Evolutionary conservation across 2,113 vertebrate genomes (phyloP).

Genomic region (Upupa epops): DNA sequence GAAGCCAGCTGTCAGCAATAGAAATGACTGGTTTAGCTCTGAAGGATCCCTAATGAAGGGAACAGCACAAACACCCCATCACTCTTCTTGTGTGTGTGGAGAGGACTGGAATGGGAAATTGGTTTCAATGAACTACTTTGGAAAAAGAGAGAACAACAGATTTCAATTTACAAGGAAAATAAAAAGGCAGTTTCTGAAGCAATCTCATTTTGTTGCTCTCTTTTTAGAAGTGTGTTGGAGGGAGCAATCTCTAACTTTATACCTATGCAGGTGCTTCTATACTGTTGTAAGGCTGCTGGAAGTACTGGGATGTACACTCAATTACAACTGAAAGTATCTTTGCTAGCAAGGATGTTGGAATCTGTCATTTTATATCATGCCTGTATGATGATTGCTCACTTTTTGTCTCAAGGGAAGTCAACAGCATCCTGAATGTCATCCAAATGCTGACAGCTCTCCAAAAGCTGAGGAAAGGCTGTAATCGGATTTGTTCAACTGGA

Average conservation of each 20-base stretch:
- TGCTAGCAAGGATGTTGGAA: neutral
- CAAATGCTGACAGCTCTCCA: neutral
- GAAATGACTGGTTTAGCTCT: neutral
- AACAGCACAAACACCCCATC: neutral
- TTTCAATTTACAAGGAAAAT: neutral
- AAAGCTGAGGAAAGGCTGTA: neutral
- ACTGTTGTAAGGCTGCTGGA: neutral
- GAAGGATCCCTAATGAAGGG: slow-evolving; percentile 8
- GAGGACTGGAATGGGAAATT: neutral
- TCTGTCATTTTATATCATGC: neutral
- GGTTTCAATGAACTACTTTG: neutral
- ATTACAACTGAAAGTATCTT: neutral
- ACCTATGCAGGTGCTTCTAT: neutral
- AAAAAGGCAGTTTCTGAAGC: neutral
- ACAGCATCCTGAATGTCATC: neutral
- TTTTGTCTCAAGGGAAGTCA: neutral
- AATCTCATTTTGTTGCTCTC: neutral
- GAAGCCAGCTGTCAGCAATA: slow-evolving; percentile 42
- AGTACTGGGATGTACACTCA: neutral
- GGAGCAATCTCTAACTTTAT: neutral
- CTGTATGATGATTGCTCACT: neutral
- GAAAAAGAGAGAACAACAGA: neutral
- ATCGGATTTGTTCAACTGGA: neutral
- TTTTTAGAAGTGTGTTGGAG: neutral
- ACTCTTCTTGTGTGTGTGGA: neutral